Evolutionary conservation across 2,888 invertebrate species (phyloP).

Genomic region (Onchidella celtica): DNA sequence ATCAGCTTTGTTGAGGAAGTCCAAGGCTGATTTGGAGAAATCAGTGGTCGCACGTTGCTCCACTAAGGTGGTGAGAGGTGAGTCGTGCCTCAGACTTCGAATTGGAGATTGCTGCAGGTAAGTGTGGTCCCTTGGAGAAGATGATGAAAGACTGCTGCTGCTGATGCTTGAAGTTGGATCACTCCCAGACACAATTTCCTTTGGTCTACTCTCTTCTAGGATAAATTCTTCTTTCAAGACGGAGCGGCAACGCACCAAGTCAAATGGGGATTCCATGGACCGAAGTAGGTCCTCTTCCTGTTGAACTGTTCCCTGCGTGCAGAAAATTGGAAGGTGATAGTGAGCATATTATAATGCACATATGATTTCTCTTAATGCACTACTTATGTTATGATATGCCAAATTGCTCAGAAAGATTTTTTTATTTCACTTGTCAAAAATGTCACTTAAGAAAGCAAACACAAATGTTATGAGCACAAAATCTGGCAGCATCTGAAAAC

Average conservation of each 20-base stretch:
- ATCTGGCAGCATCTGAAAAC: too few relatives aligned
- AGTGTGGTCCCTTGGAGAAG: slow-evolving; percentile 58
- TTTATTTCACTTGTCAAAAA: too few relatives aligned
- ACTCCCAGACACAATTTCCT: slow-evolving; percentile 65
- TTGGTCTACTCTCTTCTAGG: slow-evolving; percentile 74
- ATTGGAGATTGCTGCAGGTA: slow-evolving; percentile 6
- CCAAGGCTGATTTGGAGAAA: not conserved
- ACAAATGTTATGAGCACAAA: too few relatives aligned
- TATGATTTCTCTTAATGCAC: too few relatives aligned
- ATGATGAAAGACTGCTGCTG: slow-evolving; percentile 61
- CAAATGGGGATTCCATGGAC: slow-evolving; percentile 56
- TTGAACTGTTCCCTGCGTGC: not conserved
- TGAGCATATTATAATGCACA: too few relatives aligned
- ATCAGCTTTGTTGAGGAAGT: not conserved
- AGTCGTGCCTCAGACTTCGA: slow-evolving; percentile 9
- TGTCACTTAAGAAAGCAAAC: too few relatives aligned
- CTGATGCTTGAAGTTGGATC: slow-evolving; percentile 62
- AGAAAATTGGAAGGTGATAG: not conserved
- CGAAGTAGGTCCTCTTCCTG: slow-evolving; percentile 54
- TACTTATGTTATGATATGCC: too few relatives aligned
- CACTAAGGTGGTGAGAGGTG: slow-evolving; percentile 17
- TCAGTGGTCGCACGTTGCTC: slow-evolving; percentile 29
- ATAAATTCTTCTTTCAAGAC: slow-evolving; percentile 74
- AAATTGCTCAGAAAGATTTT: too few relatives aligned
- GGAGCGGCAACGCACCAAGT: slow-evolving; percentile 64